Percentiles rank a stretch among this genome's conserved stretches.
Evolutionary conservation across 2,113 vertebrate genomes (phyloP).

Genomic region (Oenanthe melanoleuca): DNA sequence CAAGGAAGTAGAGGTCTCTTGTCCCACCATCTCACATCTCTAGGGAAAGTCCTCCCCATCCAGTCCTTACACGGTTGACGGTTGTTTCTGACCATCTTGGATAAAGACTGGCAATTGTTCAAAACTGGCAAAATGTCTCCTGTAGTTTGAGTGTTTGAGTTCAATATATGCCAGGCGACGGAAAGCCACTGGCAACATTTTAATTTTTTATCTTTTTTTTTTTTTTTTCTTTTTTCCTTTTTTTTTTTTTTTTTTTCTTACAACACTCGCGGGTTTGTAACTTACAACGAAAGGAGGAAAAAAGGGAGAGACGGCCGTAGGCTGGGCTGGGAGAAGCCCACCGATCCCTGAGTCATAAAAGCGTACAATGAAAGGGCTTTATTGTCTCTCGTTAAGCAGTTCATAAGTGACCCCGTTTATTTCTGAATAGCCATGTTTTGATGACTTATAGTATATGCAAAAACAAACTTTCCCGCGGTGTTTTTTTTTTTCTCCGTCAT

Average conservation of each 20-base stretch:
- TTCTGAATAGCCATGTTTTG: constrained; percentile 63
- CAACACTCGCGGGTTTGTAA: background rate
- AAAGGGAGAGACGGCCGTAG: background rate
- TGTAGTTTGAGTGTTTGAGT: background rate
- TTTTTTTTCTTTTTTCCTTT: background rate
- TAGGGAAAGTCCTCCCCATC: background rate
- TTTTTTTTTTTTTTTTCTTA: background rate
- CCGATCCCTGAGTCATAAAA: constrained; percentile 49
- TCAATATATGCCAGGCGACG: background rate
- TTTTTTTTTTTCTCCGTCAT: constrained; percentile 43
- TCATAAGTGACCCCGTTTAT: constrained; percentile 52
- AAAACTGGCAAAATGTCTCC: background rate
- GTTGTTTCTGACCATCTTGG: background rate
- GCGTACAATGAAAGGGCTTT: constrained; percentile 42
- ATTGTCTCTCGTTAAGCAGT: constrained; percentile 46
- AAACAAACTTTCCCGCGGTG: constrained; percentile 78
- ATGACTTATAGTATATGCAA: constrained; percentile 73
- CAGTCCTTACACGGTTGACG: background rate
- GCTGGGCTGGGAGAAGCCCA: constrained; percentile 19
- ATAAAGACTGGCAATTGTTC: background rate
- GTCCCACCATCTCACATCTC: background rate
- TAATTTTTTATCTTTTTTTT: too few relatives aligned
- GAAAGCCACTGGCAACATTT: background rate
- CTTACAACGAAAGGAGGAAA: background rate
- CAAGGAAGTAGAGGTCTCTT: background rate